Conservation (phyloP, 2,888 invertebrate species). For the Dasysyrphus tricinctus region DNA sequence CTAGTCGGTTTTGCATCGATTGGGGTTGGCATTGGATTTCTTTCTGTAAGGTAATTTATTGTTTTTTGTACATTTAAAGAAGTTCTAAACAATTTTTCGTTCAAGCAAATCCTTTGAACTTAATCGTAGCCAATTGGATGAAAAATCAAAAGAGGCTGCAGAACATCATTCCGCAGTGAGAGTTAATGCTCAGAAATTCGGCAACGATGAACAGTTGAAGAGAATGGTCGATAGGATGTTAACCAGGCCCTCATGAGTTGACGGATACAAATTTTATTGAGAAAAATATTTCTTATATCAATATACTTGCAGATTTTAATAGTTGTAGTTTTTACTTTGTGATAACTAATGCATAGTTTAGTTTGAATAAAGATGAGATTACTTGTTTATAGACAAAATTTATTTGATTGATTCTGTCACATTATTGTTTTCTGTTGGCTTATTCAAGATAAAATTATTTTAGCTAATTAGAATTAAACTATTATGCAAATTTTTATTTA, state of each 20-base stretch:
- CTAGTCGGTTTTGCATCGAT: slow-evolving; percentile 85
- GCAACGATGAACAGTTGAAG: slow-evolving; percentile 85
- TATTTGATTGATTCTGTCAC: neutral
- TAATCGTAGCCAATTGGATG: slow-evolving; percentile 84
- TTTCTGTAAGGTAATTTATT: slow-evolving; percentile 85
- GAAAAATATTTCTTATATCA: neutral
- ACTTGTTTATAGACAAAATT: neutral
- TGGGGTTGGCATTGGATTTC: slow-evolving; percentile 86
- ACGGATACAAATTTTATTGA: neutral
- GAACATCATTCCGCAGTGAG: slow-evolving; percentile 85
- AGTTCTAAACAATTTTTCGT: slow-evolving; percentile 14
- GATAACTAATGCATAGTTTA: slow-evolving; percentile 8
- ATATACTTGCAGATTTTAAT: neutral
- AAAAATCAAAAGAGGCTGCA: slow-evolving; percentile 84
- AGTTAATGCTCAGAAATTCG: slow-evolving; percentile 84
- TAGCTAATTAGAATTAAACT: neutral
- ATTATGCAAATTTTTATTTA: neutral
- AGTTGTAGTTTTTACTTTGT: neutral
- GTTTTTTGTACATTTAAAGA: neutral
- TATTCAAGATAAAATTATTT: neutral
- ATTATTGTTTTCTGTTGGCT: neutral
- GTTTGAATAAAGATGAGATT: slow-evolving; percentile 40
- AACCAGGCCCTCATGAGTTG: slow-evolving; percentile 33
- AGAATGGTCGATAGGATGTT: slow-evolving; percentile 79
- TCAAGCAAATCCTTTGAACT: slow-evolving; percentile 85